These are phyloP conservation scores for Ecliptopera silaceata DNA, from an alignment of 2,888 invertebrate genomes.

Conservation along the genomic window DNA sequence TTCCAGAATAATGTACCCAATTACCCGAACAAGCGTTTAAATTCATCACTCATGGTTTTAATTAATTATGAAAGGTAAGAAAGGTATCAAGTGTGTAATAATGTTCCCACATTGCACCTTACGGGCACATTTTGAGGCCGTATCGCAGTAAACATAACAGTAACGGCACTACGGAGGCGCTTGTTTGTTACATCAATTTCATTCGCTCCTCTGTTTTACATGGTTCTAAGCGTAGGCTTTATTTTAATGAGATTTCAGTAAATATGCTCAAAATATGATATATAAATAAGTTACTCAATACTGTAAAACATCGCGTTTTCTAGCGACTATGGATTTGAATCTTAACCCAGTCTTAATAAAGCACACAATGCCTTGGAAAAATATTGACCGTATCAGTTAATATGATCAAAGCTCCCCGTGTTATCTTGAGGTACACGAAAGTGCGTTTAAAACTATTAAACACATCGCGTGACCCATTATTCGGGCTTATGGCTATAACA, in stretches of 20 bases:
- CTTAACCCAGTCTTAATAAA: neutral
- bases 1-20: slow-evolving; percentile 36
- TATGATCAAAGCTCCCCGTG: slow-evolving; percentile 27
- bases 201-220: neutral
- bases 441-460: slow-evolving; percentile 38
- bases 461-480: slow-evolving; percentile 33
- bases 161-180: neutral
- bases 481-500: slow-evolving; percentile 27
- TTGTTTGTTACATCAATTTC: neutral
- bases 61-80: slow-evolving; percentile 61
- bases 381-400: slow-evolving; percentile 25
- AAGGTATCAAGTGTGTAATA: slow-evolving; percentile 59
- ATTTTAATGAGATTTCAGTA: too few species aligned
- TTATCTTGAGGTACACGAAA: slow-evolving; percentile 31
- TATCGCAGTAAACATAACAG: slow-evolving; percentile 11
- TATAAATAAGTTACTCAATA: too few species aligned
- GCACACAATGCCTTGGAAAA: neutral
- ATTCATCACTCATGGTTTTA: slow-evolving; percentile 46
- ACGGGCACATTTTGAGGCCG: slow-evolving; percentile 47
- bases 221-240: too few species aligned
- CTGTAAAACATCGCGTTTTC: too few species aligned
- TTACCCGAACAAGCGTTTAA: slow-evolving; percentile 36
- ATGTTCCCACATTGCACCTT: slow-evolving; percentile 58
- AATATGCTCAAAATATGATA: too few species aligned
- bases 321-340: too few species aligned